phyloP scores from a whole-genome alignment of 2,888 invertebrate genomes.

The Choreutis nemorana region DNA sequence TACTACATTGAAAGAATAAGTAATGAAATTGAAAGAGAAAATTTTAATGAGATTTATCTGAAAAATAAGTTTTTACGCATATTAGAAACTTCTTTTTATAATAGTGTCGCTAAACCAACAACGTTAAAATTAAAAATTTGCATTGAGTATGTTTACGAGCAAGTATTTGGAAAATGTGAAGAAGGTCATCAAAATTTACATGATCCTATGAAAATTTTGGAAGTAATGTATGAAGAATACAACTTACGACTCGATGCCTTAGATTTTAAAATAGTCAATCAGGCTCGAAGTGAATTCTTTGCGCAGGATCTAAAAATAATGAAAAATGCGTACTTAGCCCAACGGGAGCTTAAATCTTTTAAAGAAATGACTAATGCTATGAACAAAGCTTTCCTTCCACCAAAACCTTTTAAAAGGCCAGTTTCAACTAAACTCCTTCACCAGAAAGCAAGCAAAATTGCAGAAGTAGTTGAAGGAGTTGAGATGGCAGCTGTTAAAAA shows the following conservation, averaged over 20 bases:
- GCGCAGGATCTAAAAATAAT: slow-evolving; percentile 51
- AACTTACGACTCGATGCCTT: slow-evolving; percentile 46
- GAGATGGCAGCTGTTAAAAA: slow-evolving; percentile 22
- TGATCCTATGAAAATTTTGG: slow-evolving; percentile 56
- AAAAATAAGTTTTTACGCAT: slow-evolving; percentile 51
- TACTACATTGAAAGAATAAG: slow-evolving; percentile 46
- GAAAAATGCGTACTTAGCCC: slow-evolving; percentile 44
- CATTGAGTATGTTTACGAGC: slow-evolving; percentile 55
- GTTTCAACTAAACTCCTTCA: slow-evolving; percentile 37
- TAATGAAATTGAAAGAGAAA: slow-evolving; percentile 38
- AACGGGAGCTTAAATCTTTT: slow-evolving; percentile 46
- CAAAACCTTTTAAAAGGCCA: slow-evolving; percentile 31
- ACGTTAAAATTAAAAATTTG: slow-evolving; percentile 52
- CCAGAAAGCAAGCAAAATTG: slow-evolving; percentile 35
- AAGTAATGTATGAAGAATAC: slow-evolving; percentile 53
- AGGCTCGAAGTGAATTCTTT: slow-evolving; percentile 47
- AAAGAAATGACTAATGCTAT: slow-evolving; percentile 52
- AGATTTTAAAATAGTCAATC: slow-evolving; percentile 49
- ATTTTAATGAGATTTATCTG: slow-evolving; percentile 38
- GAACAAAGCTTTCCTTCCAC: slow-evolving; percentile 51
- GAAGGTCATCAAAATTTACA: slow-evolving; percentile 48
- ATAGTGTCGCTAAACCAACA: slow-evolving; percentile 43
- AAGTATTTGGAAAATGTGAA: slow-evolving; percentile 53
- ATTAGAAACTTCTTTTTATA: slow-evolving; percentile 42
- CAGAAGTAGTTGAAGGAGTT: slow-evolving; percentile 17